Conservation (phyloP, 2,797 vertebrate species). For the Falco biarmicus region DNA sequence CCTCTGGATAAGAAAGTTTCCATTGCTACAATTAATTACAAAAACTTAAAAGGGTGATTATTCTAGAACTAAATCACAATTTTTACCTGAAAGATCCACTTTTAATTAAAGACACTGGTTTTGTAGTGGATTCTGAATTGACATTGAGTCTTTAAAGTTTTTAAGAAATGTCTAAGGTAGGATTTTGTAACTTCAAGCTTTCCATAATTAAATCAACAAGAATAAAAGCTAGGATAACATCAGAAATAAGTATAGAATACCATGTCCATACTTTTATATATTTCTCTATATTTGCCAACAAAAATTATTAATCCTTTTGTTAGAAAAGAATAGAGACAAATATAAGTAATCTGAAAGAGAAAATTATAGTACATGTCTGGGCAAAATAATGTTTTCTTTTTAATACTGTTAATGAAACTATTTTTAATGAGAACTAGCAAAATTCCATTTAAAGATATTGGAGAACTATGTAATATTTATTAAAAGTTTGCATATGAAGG, state of each 20-base stretch:
- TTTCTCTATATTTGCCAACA: not conserved
- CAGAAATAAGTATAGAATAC: not conserved
- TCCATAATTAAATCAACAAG: not conserved
- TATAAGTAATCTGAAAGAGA: not conserved
- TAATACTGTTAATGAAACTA: not conserved
- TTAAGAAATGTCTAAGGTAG: not conserved
- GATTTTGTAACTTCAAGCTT: not conserved
- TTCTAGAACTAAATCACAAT: not conserved
- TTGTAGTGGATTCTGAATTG: not conserved
- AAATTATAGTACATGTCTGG: no score
- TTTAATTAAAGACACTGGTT: not conserved
- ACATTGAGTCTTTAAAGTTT: not conserved
- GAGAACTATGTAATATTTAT: not conserved
- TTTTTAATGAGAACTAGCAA: not conserved
- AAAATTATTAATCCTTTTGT: not conserved
- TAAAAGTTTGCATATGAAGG: not conserved
- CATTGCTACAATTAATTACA: not conserved
- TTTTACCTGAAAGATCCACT: not conserved
- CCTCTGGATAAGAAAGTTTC: not conserved
- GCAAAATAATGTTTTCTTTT: not conserved
- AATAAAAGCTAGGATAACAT: not conserved
- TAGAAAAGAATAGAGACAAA: not conserved
- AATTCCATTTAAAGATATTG: not conserved
- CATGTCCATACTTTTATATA: not conserved
- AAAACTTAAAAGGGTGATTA: not conserved